Evolutionary conservation across 2,888 invertebrate genomes (phyloP), one percentile per base, ranked within the genome.

Genomic region (Syrista parreyssii): DNA sequence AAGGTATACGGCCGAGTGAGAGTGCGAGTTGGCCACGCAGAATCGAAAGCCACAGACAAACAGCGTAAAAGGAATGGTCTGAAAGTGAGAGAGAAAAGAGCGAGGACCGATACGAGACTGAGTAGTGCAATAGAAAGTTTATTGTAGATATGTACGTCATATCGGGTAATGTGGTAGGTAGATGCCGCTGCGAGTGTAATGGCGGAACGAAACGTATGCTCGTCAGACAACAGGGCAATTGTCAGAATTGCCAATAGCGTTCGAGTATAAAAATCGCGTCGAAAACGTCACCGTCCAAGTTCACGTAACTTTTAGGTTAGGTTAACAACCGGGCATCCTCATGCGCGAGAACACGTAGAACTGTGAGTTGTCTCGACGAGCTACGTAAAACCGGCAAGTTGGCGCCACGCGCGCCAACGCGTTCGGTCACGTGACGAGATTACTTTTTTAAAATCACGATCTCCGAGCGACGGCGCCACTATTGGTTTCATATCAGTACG

Each of bases 351-450:
- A 40, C 35, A 76, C 72, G 31, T 76, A 40, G 40, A 55, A 40
- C 23, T 36, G 68, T 73, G 73, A 76, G 55, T 33, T 73, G 68
- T 77, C 68, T 40, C 71, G 68, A 55, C 12, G 23, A 35, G 33
- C 31, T 76, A 34, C 35, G 35, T 40, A 9, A 33, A 77, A 75
- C 40, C 68, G 74, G 55, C 74, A 33, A 68, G 77, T 71, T 75
- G 77, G 77, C 77, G 77, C 75, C 77, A 77, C 77, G 77, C 30
- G 74, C 68, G 77, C 74, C 74, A 30, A 77, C 77, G 77, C 36
- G 77, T 74, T 74, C 36, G 31, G 74, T 55, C 74, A 77, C 69
- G 77, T 77, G 71, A 75, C 74, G 11, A 9, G 32, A 55, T 30
- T 23, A 40, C 32, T 73, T 55, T 73, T 73, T 76, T 40, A 12